Conservation (phyloP, 2,888 invertebrate genomes). For the Sthenelais limicola region DNA sequence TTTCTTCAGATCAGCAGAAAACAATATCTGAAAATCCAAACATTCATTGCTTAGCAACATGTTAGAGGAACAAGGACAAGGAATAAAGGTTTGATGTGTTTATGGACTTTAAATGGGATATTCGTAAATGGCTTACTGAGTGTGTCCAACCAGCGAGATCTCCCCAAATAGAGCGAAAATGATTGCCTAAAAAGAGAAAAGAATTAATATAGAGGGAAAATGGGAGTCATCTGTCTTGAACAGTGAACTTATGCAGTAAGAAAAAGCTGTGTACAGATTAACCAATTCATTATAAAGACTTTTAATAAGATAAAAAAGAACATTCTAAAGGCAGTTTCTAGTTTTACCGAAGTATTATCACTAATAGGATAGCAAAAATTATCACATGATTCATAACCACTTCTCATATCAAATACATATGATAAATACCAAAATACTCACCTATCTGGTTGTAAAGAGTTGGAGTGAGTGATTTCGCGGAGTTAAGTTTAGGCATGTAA, state of each 20-base stretch:
- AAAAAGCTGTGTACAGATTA: no score
- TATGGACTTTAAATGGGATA: neutral
- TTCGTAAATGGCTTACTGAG: slow-evolving; percentile 78
- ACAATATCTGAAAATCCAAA: slow-evolving; percentile 78
- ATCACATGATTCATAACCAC: neutral
- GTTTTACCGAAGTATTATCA: no score
- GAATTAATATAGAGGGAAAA: no score
- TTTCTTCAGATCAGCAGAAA: slow-evolving; percentile 85
- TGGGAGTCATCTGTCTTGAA: no score
- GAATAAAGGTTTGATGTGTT: neutral
- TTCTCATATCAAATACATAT: neutral
- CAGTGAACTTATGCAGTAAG: no score
- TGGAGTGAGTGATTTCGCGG: slow-evolving; percentile 84
- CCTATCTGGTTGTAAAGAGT: slow-evolving; percentile 90
- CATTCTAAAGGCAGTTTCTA: no score
- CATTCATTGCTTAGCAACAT: neutral
- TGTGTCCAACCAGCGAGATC: slow-evolving; percentile 95
- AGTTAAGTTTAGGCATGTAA: slow-evolving; percentile 84
- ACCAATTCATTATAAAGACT: no score
- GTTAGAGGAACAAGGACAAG: neutral
- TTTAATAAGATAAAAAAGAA: no score
- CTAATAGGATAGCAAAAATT: neutral
- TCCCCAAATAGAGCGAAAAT: slow-evolving; percentile 87
- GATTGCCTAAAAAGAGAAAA: slow-evolving; percentile 73
- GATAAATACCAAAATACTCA: slow-evolving; percentile 51